These are phyloP conservation scores for Rattus norvegicus DNA, from an alignment of 2,113 vertebrate genomes.

Conservation along the genomic window GRCr8 NC_086038.1:50699001-50699500, in stretches of 20 bases:
- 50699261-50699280: background rate
- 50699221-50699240: background rate
- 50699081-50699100: background rate
- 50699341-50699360: background rate
- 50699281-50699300: background rate
- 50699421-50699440: constrained; percentile 10
- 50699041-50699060: background rate
- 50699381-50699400: background rate
- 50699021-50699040: no score
- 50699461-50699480: background rate
- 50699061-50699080: background rate
- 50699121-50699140: background rate
- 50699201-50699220: background rate
- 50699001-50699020: background rate
- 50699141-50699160: background rate
- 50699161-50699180: background rate
- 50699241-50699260: no score
- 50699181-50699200: background rate
- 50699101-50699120: background rate
- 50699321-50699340: background rate
- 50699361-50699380: background rate
- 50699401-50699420: background rate
- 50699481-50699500: background rate
- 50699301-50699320: background rate
- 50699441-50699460: background rate